A percentile compares a stretch with the other conserved stretches of the same genome.
phyloP scores from a whole-genome alignment of 2,113 vertebrate species.

The Hippocampus barbouri region DNA sequence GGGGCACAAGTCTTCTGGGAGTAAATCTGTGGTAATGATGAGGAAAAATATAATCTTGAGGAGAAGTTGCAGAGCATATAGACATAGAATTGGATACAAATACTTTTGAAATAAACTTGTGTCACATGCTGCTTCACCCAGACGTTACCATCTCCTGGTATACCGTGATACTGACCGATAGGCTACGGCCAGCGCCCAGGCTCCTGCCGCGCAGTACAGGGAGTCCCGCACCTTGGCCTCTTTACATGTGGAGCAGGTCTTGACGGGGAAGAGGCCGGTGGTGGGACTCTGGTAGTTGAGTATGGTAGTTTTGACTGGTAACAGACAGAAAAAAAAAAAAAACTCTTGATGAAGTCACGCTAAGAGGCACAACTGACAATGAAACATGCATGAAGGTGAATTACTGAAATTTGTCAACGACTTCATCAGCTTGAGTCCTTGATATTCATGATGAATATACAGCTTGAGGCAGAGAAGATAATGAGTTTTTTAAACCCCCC shows the following conservation, averaged over 20 bases:
- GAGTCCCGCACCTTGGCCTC: constrained; percentile 89
- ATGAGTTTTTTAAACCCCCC: background rate
- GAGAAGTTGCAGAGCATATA: background rate
- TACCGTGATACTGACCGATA: constrained; percentile 78
- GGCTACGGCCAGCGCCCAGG: constrained; percentile 88
- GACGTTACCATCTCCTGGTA: background rate
- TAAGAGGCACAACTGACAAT: background rate
- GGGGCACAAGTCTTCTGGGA: too few relatives aligned
- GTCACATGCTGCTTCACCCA: background rate
- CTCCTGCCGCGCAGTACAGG: constrained; percentile 88
- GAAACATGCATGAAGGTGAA: background rate
- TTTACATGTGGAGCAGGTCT: constrained; percentile 77
- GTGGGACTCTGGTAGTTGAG: constrained; percentile 89
- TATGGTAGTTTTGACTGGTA: constrained; percentile 85
- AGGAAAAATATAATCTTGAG: background rate
- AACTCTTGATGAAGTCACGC: background rate
- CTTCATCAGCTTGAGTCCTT: background rate
- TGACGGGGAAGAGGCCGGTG: constrained; percentile 92
- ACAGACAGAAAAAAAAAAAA: background rate
- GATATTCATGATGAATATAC: background rate
- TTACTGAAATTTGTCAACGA: background rate
- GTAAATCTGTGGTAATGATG: too few relatives aligned
- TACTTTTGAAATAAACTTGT: background rate
- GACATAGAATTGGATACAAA: background rate
- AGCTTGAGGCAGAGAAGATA: background rate